These are phyloP conservation scores for Eilema griseolum DNA, from an alignment of 2,888 invertebrate species.

Conservation along the genomic window DNA sequence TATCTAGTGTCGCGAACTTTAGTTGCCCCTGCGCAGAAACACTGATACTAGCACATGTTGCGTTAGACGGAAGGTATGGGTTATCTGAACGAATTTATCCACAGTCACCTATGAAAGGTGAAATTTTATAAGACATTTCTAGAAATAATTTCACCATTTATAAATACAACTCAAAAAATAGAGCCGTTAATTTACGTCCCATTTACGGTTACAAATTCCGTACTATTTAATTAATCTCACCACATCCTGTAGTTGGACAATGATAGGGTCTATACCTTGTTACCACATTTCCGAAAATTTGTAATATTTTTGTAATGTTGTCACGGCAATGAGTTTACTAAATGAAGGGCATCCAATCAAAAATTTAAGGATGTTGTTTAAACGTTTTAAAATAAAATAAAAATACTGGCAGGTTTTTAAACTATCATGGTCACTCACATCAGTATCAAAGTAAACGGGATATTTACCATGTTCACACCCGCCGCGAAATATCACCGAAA, in stretches of 20 bases:
- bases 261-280: background rate
- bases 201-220: background rate
- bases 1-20: constrained; percentile 42
- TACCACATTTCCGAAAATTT: background rate
- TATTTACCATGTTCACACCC: no score
- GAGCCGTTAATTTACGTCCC: background rate
- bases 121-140: background rate
- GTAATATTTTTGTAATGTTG: background rate
- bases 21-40: constrained; percentile 41
- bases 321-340: background rate
- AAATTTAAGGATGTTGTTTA: no score
- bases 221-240: background rate
- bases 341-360: background rate
- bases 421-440: no score
- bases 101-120: background rate
- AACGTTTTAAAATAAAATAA: no score
- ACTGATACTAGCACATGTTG: constrained; percentile 35
- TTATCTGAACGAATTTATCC: constrained; percentile 20
- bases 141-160: no score
- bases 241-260: background rate
- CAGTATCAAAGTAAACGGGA: no score
- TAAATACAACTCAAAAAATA: background rate
- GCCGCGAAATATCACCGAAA: no score
- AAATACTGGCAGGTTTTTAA: no score
- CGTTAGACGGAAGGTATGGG: constrained; percentile 30